Base-by-base conservation (phyloP, 2,797 vertebrate species). In the Melanitta fusca region DNA sequence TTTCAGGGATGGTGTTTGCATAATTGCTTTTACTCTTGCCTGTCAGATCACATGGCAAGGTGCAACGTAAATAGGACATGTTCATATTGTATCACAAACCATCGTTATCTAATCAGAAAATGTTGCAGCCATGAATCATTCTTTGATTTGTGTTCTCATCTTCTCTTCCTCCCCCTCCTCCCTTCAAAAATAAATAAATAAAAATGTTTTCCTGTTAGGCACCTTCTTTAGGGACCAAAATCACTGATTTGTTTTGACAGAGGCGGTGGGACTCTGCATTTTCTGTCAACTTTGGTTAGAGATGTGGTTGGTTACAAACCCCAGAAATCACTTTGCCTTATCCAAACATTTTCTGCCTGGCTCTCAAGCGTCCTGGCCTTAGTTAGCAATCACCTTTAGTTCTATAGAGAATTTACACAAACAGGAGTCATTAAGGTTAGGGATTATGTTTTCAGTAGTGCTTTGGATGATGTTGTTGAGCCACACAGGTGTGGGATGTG, bases 1-100 rank as follows among this genome's bases (percentile, higher is more conserved):
- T 91, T 95, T 91, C 64, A 66, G 60, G 43, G 84, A 34, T 25
- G 36, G 28, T 93, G 36, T 94, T 89, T 88, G n/a, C 90, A 41
- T 96, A 95, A 96, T 95, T 97, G 78, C 80, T 91, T 94, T 91
- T 87, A 20, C 36, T 74, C 80, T 89, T 94, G 78, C 74, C 88
- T 95, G 83, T 96, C 91, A 87, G 80, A 90, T 94, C 71, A 65
- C 0, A 1, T 80, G 89, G 88, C 60, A 62, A 90, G 43, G 65
- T 93, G 41, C 85, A 69, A 0, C 58, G 86, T 93, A 93, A 96
- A 89, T 83, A 95, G 78, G 80, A 90, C 61, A 19, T 89, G 80
- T 92, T 85, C 91, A 16, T 77, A 47, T 69, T 91, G 74, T 93
- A 87, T 91, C 90, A 72, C 64, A 57, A 84, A 65, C 45, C 20